Conservation (phyloP, 2,888 invertebrate species). For the Meloe dianella region DNA sequence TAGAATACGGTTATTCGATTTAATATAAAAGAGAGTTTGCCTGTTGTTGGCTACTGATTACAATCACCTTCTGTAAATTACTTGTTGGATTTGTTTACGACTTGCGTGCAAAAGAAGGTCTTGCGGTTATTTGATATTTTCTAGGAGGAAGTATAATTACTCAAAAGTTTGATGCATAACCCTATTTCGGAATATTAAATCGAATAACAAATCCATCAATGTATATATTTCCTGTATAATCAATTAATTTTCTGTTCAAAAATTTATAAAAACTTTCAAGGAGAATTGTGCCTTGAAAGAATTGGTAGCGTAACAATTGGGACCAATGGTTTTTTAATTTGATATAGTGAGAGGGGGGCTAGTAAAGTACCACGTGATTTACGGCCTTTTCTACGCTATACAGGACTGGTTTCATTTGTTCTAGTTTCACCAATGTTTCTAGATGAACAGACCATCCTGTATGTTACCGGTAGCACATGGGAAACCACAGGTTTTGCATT, state of each 20-base stretch:
- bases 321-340: too few relatives aligned
- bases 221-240: background rate
- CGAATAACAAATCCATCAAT: conserved; percentile 21
- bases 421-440: too few relatives aligned
- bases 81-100: conserved; percentile 40
- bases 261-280: background rate
- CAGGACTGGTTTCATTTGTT: too few relatives aligned
- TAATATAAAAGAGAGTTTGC: conserved; percentile 22
- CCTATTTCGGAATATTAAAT: conserved; percentile 28
- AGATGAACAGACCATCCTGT: too few relatives aligned
- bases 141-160: conserved; percentile 37
- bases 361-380: too few relatives aligned
- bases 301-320: too few relatives aligned
- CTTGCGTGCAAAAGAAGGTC: conserved; percentile 37
- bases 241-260: background rate
- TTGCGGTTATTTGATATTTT: conserved; percentile 35
- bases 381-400: too few relatives aligned
- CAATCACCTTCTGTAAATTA: conserved; percentile 36
- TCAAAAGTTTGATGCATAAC: conserved; percentile 30
- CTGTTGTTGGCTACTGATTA: conserved; percentile 35
- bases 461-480: too few relatives aligned
- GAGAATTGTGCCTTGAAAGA: background rate
- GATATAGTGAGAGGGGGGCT: too few relatives aligned
- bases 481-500: background rate
- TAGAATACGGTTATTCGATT: background rate